phyloP scores from a whole-genome alignment of 2,888 invertebrate genomes.

The Leptopilina syphax region DNA sequence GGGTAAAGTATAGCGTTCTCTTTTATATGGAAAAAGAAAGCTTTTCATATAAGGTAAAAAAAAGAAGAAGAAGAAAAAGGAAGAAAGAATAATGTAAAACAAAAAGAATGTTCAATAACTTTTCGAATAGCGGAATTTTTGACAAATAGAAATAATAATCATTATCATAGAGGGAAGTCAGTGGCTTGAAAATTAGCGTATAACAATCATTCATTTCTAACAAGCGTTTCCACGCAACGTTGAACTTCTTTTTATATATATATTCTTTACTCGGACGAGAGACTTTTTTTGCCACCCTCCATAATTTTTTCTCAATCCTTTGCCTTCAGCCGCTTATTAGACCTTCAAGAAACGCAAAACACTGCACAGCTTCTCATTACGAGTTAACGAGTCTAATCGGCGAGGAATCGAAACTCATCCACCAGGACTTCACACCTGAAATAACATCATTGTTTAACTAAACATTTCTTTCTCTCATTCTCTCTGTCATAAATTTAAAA shows the following conservation, averaged over 20 bases:
- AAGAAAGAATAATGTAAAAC: too few relatives aligned
- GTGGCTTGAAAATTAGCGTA: conserved; percentile 30
- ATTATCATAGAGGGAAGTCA: background rate
- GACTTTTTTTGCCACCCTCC: background rate
- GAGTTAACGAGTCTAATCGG: conserved; percentile 36
- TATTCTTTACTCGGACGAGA: background rate
- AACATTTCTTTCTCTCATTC: too few relatives aligned
- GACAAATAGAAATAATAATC: conserved; percentile 27
- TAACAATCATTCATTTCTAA: conserved; percentile 23
- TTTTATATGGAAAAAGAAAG: conserved; percentile 5
- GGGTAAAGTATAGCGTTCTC: background rate
- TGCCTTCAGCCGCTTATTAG: conserved; percentile 20
- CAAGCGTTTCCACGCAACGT: conserved; percentile 31
- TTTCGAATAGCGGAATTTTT: background rate
- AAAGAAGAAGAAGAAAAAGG: background rate
- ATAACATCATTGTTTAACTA: too few relatives aligned
- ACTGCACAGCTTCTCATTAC: conserved; percentile 42
- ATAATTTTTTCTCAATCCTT: background rate
- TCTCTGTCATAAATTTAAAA: too few relatives aligned
- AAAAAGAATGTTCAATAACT: conserved; percentile 5
- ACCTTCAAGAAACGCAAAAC: conserved; percentile 31
- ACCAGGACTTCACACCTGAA: conserved; percentile 31
- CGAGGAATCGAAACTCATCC: conserved; percentile 37
- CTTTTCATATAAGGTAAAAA: background rate
- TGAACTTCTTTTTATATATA: background rate